Percentiles rank a stretch among this genome's conserved stretches.
Evolutionary conservation across 2,888 invertebrate genomes (phyloP).

Genomic region (Tromatobia lineatoria): DNA sequence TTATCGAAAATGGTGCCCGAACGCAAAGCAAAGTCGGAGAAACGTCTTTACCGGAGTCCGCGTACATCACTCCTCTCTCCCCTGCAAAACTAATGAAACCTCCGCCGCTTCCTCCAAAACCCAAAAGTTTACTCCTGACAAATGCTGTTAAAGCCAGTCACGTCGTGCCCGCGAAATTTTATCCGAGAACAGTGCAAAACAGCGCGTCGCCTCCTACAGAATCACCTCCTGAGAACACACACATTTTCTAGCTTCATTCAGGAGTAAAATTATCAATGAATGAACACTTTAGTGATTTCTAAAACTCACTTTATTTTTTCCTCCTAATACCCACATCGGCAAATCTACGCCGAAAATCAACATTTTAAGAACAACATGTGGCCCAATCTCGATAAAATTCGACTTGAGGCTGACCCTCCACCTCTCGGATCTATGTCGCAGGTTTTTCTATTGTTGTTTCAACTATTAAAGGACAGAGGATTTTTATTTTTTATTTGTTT

Average conservation of each 20-base stretch:
- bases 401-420: too few relatives aligned
- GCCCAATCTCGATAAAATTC: too few relatives aligned
- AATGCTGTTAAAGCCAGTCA: slow-evolving; percentile 83
- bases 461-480: too few relatives aligned
- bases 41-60: slow-evolving; percentile 69
- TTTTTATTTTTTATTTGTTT: too few relatives aligned
- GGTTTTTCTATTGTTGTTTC: too few relatives aligned
- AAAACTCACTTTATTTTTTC: background rate
- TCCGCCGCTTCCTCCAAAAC: slow-evolving; percentile 92
- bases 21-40: slow-evolving; percentile 65
- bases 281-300: slow-evolving; percentile 18
- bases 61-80: slow-evolving; percentile 68
- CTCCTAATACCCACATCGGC: background rate
- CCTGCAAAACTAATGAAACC: slow-evolving; percentile 85
- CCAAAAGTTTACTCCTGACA: slow-evolving; percentile 89
- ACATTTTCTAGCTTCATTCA: slow-evolving; percentile 72
- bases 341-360: background rate
- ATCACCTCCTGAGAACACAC: slow-evolving; percentile 73
- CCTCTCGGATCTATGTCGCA: too few relatives aligned
- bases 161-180: slow-evolving; percentile 77
- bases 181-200: slow-evolving; percentile 77
- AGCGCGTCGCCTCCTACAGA: slow-evolving; percentile 74
- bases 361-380: too few relatives aligned
- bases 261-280: slow-evolving; percentile 37
- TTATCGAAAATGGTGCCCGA: slow-evolving; percentile 79